Evolutionary conservation across 1,140 invertebrate genomes (phyloP).

Genomic region (Carposina sasakii): DNA sequence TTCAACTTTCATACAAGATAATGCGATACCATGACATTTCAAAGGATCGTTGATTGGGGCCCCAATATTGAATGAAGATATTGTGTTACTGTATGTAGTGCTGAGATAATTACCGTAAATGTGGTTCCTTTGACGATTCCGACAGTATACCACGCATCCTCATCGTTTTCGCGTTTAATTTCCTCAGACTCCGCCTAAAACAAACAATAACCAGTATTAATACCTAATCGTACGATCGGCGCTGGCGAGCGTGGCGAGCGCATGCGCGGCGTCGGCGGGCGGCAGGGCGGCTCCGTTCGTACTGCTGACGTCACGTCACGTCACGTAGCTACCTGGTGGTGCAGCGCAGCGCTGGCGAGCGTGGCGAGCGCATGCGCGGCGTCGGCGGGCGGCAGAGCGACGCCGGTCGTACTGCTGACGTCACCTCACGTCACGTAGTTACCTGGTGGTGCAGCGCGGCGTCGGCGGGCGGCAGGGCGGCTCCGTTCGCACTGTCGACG

Average conservation of each 20-base stretch:
- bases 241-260: conserved; percentile 66
- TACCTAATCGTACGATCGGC: too few relatives aligned
- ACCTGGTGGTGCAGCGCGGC: conserved; percentile 63
- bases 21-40: too few relatives aligned
- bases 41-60: too few relatives aligned
- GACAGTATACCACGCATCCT: conserved; percentile 69
- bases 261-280: conserved; percentile 61
- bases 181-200: conserved; percentile 58
- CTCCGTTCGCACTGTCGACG: conserved; percentile 58
- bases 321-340: too few relatives aligned
- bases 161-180: conserved; percentile 51
- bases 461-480: conserved; percentile 51
- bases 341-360: conserved; percentile 66
- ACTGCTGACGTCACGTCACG: too few relatives aligned
- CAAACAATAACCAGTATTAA: too few relatives aligned
- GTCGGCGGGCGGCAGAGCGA: conserved; percentile 51
- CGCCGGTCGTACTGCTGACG: conserved; percentile 59
- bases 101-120: conserved; percentile 60
- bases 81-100: too few relatives aligned
- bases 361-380: conserved; percentile 67
- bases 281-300: conserved; percentile 53
- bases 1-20: too few relatives aligned
- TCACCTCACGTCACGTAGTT: too few relatives aligned
- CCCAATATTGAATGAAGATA: too few relatives aligned
- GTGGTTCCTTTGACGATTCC: conserved; percentile 68